phyloP scores from a whole-genome alignment of 2,113 vertebrate genomes.

The Cepphus grylle region DNA sequence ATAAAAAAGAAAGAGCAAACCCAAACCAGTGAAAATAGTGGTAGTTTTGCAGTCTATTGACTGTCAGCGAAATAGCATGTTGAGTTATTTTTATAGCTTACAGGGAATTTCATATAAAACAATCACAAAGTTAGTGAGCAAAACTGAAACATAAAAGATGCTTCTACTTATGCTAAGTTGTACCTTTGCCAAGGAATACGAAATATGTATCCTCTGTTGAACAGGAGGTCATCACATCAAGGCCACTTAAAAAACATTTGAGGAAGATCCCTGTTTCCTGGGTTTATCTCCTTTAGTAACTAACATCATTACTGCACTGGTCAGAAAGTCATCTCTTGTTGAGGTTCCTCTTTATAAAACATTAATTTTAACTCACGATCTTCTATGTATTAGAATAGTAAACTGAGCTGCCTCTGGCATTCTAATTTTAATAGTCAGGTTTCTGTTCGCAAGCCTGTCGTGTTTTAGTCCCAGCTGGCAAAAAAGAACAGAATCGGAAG shows the following conservation, averaged over 20 bases:
- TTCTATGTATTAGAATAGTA: not conserved
- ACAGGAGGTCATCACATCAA: not conserved
- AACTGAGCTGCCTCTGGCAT: not conserved
- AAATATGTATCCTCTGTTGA: not conserved
- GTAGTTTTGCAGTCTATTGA: not conserved
- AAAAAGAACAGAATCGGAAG: not conserved
- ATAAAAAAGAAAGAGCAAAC: not conserved
- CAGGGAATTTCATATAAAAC: not conserved
- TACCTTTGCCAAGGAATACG: not conserved
- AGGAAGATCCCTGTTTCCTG: not conserved
- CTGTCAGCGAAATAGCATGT: not conserved
- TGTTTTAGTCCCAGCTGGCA: not conserved
- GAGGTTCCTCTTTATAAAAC: not conserved
- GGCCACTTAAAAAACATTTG: not conserved
- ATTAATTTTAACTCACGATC: not conserved
- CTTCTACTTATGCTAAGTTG: not conserved
- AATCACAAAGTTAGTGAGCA: rapidly evolving
- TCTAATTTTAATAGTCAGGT: not conserved
- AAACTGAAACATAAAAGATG: not conserved
- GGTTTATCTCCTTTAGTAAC: not conserved
- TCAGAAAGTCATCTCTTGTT: not conserved
- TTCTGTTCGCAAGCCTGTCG: not conserved
- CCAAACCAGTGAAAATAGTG: not conserved
- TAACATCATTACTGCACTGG: not conserved
- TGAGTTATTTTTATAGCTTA: not conserved